Base-by-base conservation (phyloP, 2,888 invertebrate species). In the Nezara viridula region DNA sequence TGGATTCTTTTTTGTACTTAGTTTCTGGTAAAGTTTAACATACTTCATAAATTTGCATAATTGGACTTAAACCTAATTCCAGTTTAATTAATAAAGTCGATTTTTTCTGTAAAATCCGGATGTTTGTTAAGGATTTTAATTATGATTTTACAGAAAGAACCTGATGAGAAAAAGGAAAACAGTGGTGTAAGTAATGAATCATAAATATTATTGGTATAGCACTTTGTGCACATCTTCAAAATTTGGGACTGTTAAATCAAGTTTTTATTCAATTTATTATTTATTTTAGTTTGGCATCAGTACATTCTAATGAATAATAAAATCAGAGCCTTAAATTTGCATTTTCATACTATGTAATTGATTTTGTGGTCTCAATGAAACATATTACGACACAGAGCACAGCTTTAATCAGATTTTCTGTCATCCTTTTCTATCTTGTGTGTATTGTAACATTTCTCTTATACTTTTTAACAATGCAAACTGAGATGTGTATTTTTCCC, bases 361-460 rank as follows among this genome's bases (percentile, higher is more conserved):
- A n/a, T 81, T 81, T 44, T 81, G 44, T 81, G 81, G 81, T 81
- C 81, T 47, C 81, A 81, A 81, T 14, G n/a, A n/a, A 81, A 81
- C 44, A 2, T 44, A n/a, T 47, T 47, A 37, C n/a, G 12, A 24
- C 81, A 81, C 81, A 12, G 1, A 81, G 81, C 81, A 81, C 81
- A 81, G 81, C 44, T 81, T 44, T 44, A 14, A 81, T 81, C 44
- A 44, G 44, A 12, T 81, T 14, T 81, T 81, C 44, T 81, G 44
- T 24, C 40, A 12, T 7, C 24, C 21, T 77, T 37, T 77, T 21
- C 24, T 21, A 9, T 77, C n/a, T 55, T 55, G n/a, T 55, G 55
- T n/a, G n/a, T n/a, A n/a, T n/a, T n/a, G n/a, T n/a, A n/a, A n/a
- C n/a, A n/a, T n/a, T n/a, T n/a, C n/a, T n/a, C n/a, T n/a, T n/a